These are phyloP conservation scores for Arge pagana DNA, from an alignment of 2,888 invertebrate species.

Conservation along the genomic window DNA sequence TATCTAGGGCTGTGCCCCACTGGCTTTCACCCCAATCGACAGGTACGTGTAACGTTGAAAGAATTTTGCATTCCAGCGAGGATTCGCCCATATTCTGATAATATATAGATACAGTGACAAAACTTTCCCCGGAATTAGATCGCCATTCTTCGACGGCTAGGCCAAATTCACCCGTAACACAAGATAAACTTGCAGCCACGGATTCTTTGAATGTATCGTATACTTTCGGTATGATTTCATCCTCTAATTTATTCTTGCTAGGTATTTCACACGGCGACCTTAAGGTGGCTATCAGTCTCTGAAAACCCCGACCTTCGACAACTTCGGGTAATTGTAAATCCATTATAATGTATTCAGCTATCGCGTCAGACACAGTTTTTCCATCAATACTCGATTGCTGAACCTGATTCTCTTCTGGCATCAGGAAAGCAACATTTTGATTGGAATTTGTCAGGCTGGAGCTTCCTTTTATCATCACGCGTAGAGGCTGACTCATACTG, in stretches of 20 bases:
- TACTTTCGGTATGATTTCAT: slow-evolving; percentile 58
- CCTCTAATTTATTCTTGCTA: slow-evolving; percentile 57
- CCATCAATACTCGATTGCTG: slow-evolving; percentile 44
- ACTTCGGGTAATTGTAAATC: slow-evolving; percentile 59
- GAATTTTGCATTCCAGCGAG: slow-evolving; percentile 53
- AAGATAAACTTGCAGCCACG: slow-evolving; percentile 46
- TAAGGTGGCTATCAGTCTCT: slow-evolving; percentile 57
- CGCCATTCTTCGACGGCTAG: slow-evolving; percentile 59
- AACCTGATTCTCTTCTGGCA: slow-evolving; percentile 48
- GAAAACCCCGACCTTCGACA: slow-evolving; percentile 59
- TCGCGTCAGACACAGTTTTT: slow-evolving; percentile 57
- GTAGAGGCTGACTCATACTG: slow-evolving; percentile 41
- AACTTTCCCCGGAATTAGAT: slow-evolving; percentile 52
- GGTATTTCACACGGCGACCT: slow-evolving; percentile 60
- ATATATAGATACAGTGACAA: slow-evolving; percentile 57
- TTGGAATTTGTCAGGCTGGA: slow-evolving; percentile 30
- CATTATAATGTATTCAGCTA: slow-evolving; percentile 58
- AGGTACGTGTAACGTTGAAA: slow-evolving; percentile 57
- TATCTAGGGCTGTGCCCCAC: slow-evolving; percentile 55
- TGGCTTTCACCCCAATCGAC: slow-evolving; percentile 50
- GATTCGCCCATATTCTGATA: slow-evolving; percentile 55
- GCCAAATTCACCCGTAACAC: slow-evolving; percentile 50
- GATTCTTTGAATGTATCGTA: slow-evolving; percentile 56
- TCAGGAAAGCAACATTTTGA: slow-evolving; percentile 50
- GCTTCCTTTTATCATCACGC: slow-evolving; percentile 46